phyloP scores from a whole-genome alignment of 2,888 invertebrate species.

The Pseudococcus jackbeardsleyi region DNA sequence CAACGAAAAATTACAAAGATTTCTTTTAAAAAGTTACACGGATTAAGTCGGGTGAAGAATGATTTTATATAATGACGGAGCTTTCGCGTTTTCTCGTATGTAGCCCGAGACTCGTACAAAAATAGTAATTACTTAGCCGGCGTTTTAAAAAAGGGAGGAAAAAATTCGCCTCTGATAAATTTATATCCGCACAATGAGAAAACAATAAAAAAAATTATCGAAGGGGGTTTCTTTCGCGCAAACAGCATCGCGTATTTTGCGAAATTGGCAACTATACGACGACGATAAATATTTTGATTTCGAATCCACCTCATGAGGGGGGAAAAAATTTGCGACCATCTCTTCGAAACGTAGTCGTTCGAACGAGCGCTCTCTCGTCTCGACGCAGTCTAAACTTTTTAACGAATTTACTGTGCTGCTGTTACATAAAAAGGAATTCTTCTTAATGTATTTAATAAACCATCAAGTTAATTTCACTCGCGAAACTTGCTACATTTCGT shows the following conservation, averaged over 20 bases:
- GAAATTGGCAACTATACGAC: slow-evolving; percentile 24
- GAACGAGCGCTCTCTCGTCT: background rate
- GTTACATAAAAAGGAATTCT: slow-evolving; percentile 9
- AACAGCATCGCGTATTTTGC: background rate
- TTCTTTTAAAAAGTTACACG: background rate
- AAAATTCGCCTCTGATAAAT: background rate
- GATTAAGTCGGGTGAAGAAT: background rate
- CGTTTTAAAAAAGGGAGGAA: background rate
- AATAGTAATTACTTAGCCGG: slow-evolving; percentile 20
- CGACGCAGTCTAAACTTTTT: background rate
- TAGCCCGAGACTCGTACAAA: background rate
- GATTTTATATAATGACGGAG: background rate
- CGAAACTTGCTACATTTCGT: background rate
- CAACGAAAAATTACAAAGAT: too few relatives aligned
- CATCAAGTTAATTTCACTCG: background rate
- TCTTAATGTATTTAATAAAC: slow-evolving; percentile 28
- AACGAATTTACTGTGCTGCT: background rate
- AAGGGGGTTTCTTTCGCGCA: background rate
- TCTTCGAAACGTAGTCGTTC: background rate
- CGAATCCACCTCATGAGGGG: background rate
- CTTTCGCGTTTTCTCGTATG: background rate
- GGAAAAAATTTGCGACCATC: background rate
- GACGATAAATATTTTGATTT: slow-evolving; percentile 22
- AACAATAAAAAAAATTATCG: slow-evolving; percentile 13
- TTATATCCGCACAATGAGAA: background rate